Conservation (phyloP, 1,140 invertebrate genomes). For the Araneus ventricosus region DNA sequence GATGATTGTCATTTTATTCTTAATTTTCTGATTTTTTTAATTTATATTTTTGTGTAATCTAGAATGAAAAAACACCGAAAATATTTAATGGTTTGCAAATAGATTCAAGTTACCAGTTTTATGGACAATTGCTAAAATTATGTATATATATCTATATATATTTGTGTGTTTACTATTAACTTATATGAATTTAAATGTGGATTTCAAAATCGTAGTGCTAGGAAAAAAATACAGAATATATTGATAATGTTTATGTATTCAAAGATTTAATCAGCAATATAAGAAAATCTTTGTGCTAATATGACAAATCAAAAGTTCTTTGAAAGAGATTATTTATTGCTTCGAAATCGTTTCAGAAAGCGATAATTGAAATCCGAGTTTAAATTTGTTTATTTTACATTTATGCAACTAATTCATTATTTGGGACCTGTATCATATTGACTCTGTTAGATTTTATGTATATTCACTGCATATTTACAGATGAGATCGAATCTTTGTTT, state of each 20-base stretch:
- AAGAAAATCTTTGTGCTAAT: neutral
- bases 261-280: neutral
- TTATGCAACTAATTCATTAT: too few relatives aligned
- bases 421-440: too few relatives aligned
- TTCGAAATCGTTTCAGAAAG: too few relatives aligned
- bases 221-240: neutral
- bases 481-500: too few relatives aligned
- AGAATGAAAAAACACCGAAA: neutral
- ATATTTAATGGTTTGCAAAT: neutral
- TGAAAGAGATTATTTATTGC: too few relatives aligned
- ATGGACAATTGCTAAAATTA: slow-evolving; percentile 3
- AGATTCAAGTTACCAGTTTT: neutral
- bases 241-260: neutral
- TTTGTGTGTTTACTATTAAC: slow-evolving; percentile 27
- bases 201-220: neutral
- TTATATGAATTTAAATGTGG: neutral
- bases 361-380: too few relatives aligned
- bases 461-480: too few relatives aligned
- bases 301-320: too few relatives aligned
- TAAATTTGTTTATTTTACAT: too few relatives aligned
- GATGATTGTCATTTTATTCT: neutral
- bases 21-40: slow-evolving; percentile 14
- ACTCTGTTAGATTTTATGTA: too few relatives aligned
- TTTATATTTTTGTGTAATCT: neutral
- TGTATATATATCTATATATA: neutral